Conservation (phyloP, 2,888 invertebrate genomes). For the Glaucopsyche alexis region DNA sequence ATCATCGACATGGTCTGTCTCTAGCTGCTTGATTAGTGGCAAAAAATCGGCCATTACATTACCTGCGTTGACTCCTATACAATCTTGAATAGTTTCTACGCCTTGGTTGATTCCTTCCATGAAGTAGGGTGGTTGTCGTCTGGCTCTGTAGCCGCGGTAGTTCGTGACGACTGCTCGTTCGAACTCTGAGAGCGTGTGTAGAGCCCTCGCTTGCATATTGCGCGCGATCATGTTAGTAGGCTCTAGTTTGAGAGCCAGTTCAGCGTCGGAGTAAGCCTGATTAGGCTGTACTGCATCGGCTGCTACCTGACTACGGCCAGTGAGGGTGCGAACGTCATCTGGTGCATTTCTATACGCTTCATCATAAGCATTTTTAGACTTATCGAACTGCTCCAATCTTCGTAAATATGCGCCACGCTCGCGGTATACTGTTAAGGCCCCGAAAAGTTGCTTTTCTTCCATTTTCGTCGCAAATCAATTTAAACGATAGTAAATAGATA, state of each 20-base stretch:
- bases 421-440: conserved; percentile 68
- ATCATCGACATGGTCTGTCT: conserved; percentile 50
- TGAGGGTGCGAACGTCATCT: conserved; percentile 63
- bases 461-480: conserved; percentile 44
- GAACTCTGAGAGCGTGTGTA: conserved; percentile 73
- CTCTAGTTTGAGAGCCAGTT: conserved; percentile 64
- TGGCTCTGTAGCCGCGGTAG: conserved; percentile 57
- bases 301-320: conserved; percentile 68
- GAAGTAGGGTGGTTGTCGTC: conserved; percentile 69
- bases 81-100: conserved; percentile 70
- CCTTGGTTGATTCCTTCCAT: conserved; percentile 73
- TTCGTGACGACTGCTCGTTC: conserved; percentile 72
- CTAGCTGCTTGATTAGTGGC: conserved; percentile 64
- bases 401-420: conserved; percentile 67
- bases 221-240: conserved; percentile 67
- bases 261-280: conserved; percentile 68
- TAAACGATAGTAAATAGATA: no score
- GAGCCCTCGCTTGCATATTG: conserved; percentile 70
- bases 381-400: conserved; percentile 69
- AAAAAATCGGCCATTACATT: conserved; percentile 68
- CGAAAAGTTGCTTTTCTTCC: conserved; percentile 66
- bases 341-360: conserved; percentile 60
- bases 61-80: conserved; percentile 68
- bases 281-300: conserved; percentile 67
- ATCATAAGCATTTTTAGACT: conserved; percentile 67